Percentiles rank a stretch among this genome's conserved stretches.
Conservation (phyloP, 2,113 vertebrate species). For the Rhodinocichla rosea region DNA sequence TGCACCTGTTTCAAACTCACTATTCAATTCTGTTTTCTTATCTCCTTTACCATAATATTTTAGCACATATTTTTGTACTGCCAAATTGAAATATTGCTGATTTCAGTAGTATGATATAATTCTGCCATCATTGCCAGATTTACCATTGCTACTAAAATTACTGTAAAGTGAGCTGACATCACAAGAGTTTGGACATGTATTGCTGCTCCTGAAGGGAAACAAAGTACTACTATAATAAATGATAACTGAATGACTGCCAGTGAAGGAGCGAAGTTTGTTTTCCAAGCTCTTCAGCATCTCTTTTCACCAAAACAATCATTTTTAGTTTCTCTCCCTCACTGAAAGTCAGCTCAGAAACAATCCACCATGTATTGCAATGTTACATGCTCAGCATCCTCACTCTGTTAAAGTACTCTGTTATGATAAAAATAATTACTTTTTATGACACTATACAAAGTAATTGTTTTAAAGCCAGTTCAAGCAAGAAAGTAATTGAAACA, state of each 20-base stretch:
- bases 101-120: slow-evolving; percentile 5
- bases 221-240: background rate
- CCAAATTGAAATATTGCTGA: slow-evolving; percentile 1
- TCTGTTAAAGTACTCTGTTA: background rate
- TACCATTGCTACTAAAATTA: slow-evolving; percentile 19
- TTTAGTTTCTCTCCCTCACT: background rate
- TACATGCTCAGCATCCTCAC: background rate
- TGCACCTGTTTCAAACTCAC: background rate
- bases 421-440: background rate
- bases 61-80: background rate
- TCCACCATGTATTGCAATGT: background rate
- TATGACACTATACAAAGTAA: background rate
- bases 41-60: slow-evolving; percentile 44
- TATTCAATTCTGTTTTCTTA: slow-evolving; percentile 33
- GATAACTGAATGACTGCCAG: background rate
- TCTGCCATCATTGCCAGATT: background rate
- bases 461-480: background rate
- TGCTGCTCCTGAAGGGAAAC: background rate
- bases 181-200: background rate
- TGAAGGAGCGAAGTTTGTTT: background rate
- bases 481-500: background rate
- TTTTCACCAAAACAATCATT: background rate
- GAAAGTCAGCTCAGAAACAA: background rate
- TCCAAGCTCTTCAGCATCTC: background rate
- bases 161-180: background rate